Evolutionary conservation across 1,140 invertebrate species (phyloP).

Genomic region (Euglossa dilemma): DNA sequence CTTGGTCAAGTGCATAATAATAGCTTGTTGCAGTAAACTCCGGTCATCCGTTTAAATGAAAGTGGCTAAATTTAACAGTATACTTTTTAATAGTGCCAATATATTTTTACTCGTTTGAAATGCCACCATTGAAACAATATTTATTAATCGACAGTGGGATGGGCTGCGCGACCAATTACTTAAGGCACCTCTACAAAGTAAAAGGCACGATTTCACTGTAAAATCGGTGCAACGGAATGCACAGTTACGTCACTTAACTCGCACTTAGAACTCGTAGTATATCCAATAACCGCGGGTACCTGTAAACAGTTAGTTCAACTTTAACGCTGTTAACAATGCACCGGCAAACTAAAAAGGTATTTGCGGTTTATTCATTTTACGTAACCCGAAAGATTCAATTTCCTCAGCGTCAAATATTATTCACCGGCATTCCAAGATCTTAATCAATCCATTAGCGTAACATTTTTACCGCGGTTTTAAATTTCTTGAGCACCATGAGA

Average conservation of each 20-base stretch:
- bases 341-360: background rate
- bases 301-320: background rate
- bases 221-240: constrained; percentile 43
- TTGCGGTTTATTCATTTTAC: no score
- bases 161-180: background rate
- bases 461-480: background rate
- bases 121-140: background rate
- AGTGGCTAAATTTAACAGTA: constrained; percentile 6
- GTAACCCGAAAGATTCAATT: no score
- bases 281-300: background rate
- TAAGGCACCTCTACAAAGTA: background rate
- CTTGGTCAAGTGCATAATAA: constrained; percentile 60
- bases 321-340: background rate
- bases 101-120: background rate
- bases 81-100: background rate
- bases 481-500: background rate
- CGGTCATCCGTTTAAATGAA: constrained; percentile 39
- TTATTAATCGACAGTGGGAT: background rate
- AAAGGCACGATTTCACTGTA: constrained; percentile 39
- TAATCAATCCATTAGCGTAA: background rate
- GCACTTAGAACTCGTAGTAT: background rate
- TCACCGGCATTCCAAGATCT: no score
- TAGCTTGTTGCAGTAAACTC: constrained; percentile 55
- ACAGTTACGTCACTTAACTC: constrained; percentile 29
- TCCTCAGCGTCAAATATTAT: no score